These are phyloP conservation scores for Xestia ashworthii DNA, from an alignment of 2,888 invertebrate species.

Conservation along the genomic window DNA sequence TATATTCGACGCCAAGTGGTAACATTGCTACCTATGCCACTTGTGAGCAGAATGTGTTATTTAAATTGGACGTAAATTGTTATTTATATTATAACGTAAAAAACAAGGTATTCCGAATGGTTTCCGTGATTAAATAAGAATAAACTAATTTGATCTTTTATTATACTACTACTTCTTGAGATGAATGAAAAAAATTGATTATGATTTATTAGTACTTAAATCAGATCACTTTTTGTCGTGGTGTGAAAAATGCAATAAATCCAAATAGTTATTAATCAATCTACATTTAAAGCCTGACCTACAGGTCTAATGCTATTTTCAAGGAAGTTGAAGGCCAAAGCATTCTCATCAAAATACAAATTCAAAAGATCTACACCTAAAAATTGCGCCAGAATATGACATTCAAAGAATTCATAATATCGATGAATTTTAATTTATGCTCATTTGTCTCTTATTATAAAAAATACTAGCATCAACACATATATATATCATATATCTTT, in stretches of 20 bases:
- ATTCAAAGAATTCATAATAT: slow-evolving; percentile 10
- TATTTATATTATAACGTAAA: slow-evolving; percentile 31
- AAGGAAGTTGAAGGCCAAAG: slow-evolving; percentile 16
- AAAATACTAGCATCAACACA: slow-evolving; percentile 1
- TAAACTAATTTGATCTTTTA: slow-evolving; percentile 43
- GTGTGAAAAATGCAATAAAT: slow-evolving; percentile 1
- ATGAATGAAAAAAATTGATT: not conserved
- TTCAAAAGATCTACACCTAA: not conserved
- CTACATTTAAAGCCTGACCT: not conserved
- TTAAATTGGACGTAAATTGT: slow-evolving; percentile 40
- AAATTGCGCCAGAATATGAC: not conserved
- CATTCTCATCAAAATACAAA: not conserved
- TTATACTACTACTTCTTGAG: not conserved
- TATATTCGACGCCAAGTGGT: slow-evolving; percentile 7
- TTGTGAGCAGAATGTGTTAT: slow-evolving; percentile 35
- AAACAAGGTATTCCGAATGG: slow-evolving; percentile 36
- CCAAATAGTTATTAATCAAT: not conserved
- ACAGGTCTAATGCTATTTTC: not conserved
- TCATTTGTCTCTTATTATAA: slow-evolving; percentile 10
- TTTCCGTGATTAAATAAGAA: slow-evolving; percentile 58
- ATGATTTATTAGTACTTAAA: slow-evolving; percentile 4
- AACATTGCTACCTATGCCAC: slow-evolving; percentile 2
- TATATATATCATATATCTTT: slow-evolving; percentile 11
- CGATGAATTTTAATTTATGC: slow-evolving; percentile 6
- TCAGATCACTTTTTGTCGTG: not conserved